Percentiles rank a stretch among this genome's conserved stretches.
These are phyloP conservation scores for Microtus montanus DNA, from an alignment of 2,113 vertebrate species.

Conservation along the genomic window DNA sequence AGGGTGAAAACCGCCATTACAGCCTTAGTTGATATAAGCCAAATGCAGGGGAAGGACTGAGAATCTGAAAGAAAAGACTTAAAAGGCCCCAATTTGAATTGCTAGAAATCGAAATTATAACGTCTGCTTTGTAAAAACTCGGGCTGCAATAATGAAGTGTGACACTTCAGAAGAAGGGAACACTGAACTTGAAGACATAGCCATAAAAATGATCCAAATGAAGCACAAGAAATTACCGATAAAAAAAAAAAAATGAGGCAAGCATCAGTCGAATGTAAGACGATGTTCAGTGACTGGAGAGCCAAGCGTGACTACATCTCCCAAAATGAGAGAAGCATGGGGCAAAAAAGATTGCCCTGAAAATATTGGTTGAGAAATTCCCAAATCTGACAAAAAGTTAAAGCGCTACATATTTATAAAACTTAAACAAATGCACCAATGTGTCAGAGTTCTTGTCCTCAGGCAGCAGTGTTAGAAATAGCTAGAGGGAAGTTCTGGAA, in stretches of 20 bases:
- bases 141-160: conserved; percentile 35
- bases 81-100: conserved; percentile 43
- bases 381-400: not conserved
- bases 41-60: conserved; percentile 37
- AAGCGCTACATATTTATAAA: not conserved
- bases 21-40: not conserved
- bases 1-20: conserved; percentile 37
- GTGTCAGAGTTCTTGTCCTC: not conserved
- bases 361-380: not conserved
- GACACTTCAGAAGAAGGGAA: conserved; percentile 51
- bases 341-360: not conserved
- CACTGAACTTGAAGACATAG: conserved; percentile 45
- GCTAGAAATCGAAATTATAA: conserved; percentile 55
- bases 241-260: conserved; percentile 18
- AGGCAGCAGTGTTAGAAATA: not conserved
- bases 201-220: conserved; percentile 6
- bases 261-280: conserved; percentile 13
- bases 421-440: not conserved
- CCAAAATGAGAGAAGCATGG: not conserved
- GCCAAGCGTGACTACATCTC: not conserved
- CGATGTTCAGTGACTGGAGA: not conserved
- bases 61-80: conserved; percentile 36
- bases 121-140: conserved; percentile 45
- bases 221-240: not conserved
- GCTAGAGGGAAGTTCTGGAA: not conserved